A percentile compares a stretch with the other conserved stretches of the same genome.
These are phyloP conservation scores for Allolobophora icterica DNA, from an alignment of 2,888 invertebrate genomes.

Conservation along the genomic window DNA sequence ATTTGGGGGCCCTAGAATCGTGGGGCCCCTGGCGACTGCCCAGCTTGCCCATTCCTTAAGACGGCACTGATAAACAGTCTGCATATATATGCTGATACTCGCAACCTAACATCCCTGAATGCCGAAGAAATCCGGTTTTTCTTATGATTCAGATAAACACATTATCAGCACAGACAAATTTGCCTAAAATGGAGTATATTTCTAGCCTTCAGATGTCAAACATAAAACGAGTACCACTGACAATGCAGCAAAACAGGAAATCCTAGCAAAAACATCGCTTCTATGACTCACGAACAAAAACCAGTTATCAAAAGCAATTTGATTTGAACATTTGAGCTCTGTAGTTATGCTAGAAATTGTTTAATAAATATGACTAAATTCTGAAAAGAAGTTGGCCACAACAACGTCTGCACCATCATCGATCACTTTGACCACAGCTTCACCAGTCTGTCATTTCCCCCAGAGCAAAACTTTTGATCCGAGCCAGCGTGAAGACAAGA, in stretches of 20 bases:
- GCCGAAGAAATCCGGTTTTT: too few relatives aligned
- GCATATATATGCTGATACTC: too few relatives aligned
- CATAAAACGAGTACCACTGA: not conserved
- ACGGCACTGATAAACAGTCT: too few relatives aligned
- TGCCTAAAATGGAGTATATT: constrained; percentile 3
- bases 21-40: too few relatives aligned
- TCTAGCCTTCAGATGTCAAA: not conserved
- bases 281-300: not conserved
- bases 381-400: constrained; percentile 5
- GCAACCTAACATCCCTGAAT: too few relatives aligned
- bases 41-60: too few relatives aligned
- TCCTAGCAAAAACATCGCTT: not conserved
- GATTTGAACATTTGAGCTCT: not conserved
- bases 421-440: not conserved
- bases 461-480: not conserved
- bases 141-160: too few relatives aligned
- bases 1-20: too few relatives aligned
- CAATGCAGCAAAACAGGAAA: not conserved
- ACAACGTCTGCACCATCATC: not conserved
- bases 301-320: not conserved
- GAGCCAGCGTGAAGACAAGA: constrained; percentile 21
- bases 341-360: not conserved
- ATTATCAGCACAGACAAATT: not conserved
- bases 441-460: not conserved
- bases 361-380: not conserved